Percentiles rank a stretch among this genome's conserved stretches.
Conservation (phyloP, 1,140 invertebrate species). For the Lasioglossum albipes region DNA sequence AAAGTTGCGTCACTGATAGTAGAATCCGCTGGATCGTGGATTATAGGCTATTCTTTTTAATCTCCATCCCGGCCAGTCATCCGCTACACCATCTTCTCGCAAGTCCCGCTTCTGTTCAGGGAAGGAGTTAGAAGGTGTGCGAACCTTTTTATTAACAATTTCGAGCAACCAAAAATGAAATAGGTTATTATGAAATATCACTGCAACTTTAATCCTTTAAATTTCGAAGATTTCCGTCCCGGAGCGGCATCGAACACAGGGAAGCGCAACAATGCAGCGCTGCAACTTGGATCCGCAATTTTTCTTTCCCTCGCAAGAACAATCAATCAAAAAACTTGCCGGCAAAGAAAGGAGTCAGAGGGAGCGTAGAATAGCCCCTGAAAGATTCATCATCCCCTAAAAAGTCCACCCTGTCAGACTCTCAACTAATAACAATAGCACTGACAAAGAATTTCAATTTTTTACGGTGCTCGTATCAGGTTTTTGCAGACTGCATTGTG, state of each 20-base stretch:
- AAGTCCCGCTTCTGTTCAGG: too few relatives aligned
- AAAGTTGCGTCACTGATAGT: constrained; percentile 1
- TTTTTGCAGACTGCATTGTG: too few relatives aligned
- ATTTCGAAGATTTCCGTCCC: too few relatives aligned
- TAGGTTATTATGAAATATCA: too few relatives aligned
- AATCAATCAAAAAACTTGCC: not conserved
- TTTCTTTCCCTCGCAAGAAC: not conserved
- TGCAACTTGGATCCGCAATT: not conserved
- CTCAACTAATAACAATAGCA: not conserved
- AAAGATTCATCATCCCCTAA: constrained; percentile 1
- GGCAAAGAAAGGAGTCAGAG: not conserved
- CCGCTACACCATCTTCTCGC: too few relatives aligned
- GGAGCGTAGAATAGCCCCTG: not conserved
- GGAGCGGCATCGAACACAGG: not conserved
- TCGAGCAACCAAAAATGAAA: too few relatives aligned
- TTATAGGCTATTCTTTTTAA: not conserved
- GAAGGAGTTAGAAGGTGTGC: too few relatives aligned
- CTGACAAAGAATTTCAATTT: not conserved
- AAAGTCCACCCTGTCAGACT: not conserved
- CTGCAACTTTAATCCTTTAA: too few relatives aligned
- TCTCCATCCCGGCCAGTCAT: too few relatives aligned
- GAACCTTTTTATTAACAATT: too few relatives aligned
- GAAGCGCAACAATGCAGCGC: not conserved
- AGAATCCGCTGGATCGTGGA: not conserved
- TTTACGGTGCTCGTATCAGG: too few relatives aligned